Evolutionary conservation across 2,797 vertebrate genomes (phyloP).

Genomic region (Ctenopoma multispine): DNA sequence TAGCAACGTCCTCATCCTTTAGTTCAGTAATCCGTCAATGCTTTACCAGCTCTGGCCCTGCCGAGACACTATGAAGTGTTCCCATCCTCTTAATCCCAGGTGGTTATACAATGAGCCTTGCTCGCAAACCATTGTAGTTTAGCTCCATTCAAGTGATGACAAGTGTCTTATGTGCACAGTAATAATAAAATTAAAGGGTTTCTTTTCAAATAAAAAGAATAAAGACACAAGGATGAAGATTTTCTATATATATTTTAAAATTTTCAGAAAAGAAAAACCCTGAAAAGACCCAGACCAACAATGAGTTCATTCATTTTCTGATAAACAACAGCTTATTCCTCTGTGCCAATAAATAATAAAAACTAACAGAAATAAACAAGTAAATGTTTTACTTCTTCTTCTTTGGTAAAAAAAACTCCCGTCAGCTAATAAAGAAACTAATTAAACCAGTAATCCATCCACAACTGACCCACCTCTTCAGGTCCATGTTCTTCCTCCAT

Average conservation of each 20-base stretch:
- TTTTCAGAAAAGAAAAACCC: too few relatives aligned
- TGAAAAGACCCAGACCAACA: neutral
- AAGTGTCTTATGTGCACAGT: neutral
- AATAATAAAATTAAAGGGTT: conserved; percentile 1
- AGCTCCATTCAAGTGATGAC: conserved; percentile 20
- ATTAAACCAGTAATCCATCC: conserved; percentile 22
- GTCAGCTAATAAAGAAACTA: neutral
- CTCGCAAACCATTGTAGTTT: neutral
- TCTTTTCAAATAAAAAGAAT: neutral
- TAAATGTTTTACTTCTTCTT: neutral
- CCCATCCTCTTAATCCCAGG: conserved; percentile 30
- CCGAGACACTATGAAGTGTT: conserved; percentile 25
- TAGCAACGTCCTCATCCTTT: conserved; percentile 35
- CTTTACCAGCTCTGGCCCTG: conserved; percentile 13
- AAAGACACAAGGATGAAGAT: too few relatives aligned
- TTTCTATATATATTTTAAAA: too few relatives aligned
- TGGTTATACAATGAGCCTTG: conserved; percentile 26
- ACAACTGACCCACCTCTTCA: conserved; percentile 22
- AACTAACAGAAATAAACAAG: neutral
- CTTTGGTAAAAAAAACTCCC: neutral
- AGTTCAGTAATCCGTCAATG: conserved; percentile 58
- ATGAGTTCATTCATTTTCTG: too few relatives aligned
- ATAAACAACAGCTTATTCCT: too few relatives aligned
- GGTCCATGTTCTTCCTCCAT: neutral
- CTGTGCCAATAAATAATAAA: neutral